Conservation (phyloP, 1,140 invertebrate species). For the Drosophila tani region DNA sequence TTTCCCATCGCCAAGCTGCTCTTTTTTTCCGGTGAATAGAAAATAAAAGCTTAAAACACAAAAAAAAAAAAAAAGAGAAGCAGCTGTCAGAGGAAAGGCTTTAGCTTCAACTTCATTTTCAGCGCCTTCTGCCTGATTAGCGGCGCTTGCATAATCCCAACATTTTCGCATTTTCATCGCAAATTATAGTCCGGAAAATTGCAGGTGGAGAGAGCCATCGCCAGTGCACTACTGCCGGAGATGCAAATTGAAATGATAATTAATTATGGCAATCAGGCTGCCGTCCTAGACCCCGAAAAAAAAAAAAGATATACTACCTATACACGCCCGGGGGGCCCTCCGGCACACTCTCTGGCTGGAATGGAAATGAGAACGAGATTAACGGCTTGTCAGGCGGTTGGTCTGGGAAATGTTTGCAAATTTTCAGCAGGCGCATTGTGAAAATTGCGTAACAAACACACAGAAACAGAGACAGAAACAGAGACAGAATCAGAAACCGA, state of each 20-base stretch:
- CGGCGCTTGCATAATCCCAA: slow-evolving; percentile 65
- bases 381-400: slow-evolving; percentile 33
- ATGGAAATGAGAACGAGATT: slow-evolving; percentile 47
- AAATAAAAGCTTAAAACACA: not conserved
- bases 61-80: not conserved
- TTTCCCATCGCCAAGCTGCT: slow-evolving; percentile 67
- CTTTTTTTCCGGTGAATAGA: slow-evolving; percentile 11
- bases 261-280: slow-evolving; percentile 78
- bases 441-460: slow-evolving; percentile 49
- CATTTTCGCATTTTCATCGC: slow-evolving; percentile 38
- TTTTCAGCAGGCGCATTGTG: slow-evolving; percentile 57
- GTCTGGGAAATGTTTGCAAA: slow-evolving; percentile 67
- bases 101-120: slow-evolving; percentile 20
- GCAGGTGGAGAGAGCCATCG: slow-evolving; percentile 55
- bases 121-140: slow-evolving; percentile 46
- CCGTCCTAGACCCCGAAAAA: slow-evolving; percentile 79
- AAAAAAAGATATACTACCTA: slow-evolving; percentile 17
- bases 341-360: not conserved
- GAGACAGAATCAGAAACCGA: slow-evolving; percentile 6
- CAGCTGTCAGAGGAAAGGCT: slow-evolving; percentile 9
- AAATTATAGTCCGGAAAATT: slow-evolving; percentile 62
- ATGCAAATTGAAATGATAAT: slow-evolving; percentile 83
- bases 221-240: slow-evolving; percentile 21
- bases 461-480: slow-evolving; percentile 6
- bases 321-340: too few relatives aligned